Conservation (phyloP, 1,140 invertebrate species). For the Drosophila subobscura region DNA sequence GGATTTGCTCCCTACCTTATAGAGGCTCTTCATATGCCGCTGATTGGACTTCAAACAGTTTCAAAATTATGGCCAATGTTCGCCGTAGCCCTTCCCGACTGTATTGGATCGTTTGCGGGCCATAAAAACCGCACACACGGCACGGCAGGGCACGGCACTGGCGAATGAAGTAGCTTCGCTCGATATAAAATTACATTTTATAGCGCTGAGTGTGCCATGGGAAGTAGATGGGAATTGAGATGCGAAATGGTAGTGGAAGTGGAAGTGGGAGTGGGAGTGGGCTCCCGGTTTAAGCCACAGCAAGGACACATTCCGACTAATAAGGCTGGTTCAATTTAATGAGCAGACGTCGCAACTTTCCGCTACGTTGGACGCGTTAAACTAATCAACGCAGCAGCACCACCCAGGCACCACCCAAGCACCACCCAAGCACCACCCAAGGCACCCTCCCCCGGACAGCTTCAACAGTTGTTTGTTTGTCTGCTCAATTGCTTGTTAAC, state of each 20-base stretch:
- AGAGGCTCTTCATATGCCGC: background rate
- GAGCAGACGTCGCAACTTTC: slow-evolving; percentile 78
- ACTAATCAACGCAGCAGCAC: slow-evolving; percentile 70
- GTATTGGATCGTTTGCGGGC: slow-evolving; percentile 41
- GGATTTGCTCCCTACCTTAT: too few relatives aligned
- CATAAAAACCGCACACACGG: slow-evolving; percentile 53
- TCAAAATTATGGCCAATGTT: background rate
- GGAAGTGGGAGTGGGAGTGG: background rate
- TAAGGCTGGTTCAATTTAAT: slow-evolving; percentile 79
- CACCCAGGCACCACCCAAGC: slow-evolving; percentile 4
- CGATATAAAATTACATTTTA: slow-evolving; percentile 70
- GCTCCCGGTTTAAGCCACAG: slow-evolving; percentile 1
- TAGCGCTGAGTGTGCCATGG: slow-evolving; percentile 17
- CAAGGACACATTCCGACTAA: slow-evolving; percentile 66
- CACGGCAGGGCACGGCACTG: too few relatives aligned
- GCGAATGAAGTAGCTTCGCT: slow-evolving; percentile 33
- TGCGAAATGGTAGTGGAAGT: background rate
- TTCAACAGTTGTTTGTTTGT: slow-evolving; percentile 77
- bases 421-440: background rate
- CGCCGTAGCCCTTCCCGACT: background rate
- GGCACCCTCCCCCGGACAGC: slow-evolving; percentile 10
- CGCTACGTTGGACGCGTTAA: slow-evolving; percentile 77
- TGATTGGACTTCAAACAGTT: too few relatives aligned
- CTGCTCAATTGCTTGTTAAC: slow-evolving; percentile 82
- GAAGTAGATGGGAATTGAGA: slow-evolving; percentile 8